Base-by-base conservation (phyloP, 2,113 vertebrate genomes). In the Hippocampus mohnikei region DNA sequence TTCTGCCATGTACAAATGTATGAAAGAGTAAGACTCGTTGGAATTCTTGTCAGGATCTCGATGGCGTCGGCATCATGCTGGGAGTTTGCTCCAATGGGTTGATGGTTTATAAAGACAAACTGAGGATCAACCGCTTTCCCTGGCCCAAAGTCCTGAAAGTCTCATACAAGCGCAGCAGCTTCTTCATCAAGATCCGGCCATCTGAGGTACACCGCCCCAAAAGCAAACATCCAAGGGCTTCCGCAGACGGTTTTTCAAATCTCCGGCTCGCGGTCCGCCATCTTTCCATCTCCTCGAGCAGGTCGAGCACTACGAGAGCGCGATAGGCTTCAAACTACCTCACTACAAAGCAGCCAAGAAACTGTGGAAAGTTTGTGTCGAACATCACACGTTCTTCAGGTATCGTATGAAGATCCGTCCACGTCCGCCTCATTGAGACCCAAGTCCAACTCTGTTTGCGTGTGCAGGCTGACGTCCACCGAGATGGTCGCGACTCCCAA, bases 311-410 rank as follows among this genome's bases (percentile, higher is more conserved):
- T 98, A 95, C 53, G 97, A 99, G 89, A 98, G 96, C 77, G 96
- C 96, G 21, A 99, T 99, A 66, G 97, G 97, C 23, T 99, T 99
- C 91, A 99, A 97, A 84, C 93, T 99, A 75, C 95, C 96, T 23
- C 99, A 94, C 85, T 98, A 98, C 83, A 94, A 95, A 76, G 95
- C 97, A 13, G 94, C 97, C n/a, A 99, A 99, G 87, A 98, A 96
- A 87, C 88, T 99, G 75, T 99, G 97, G 97, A 99, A 99, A 88
- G 97, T 99, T 4, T 99, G 96, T 85, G 97, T 99, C 33, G 97
- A 99, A 23, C 97, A 99, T 87, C 97, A 99, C 80, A 97, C 97
- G 0, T 99, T 99, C 88, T 99, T 99, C 94, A 98, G 97, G 97
- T 97, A 84, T 64, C 56, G 60, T 9, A 15, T 21, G 12, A 9